These are phyloP conservation scores for Horisme vitalbata DNA, from an alignment of 2,888 invertebrate species.

Conservation along the genomic window DNA sequence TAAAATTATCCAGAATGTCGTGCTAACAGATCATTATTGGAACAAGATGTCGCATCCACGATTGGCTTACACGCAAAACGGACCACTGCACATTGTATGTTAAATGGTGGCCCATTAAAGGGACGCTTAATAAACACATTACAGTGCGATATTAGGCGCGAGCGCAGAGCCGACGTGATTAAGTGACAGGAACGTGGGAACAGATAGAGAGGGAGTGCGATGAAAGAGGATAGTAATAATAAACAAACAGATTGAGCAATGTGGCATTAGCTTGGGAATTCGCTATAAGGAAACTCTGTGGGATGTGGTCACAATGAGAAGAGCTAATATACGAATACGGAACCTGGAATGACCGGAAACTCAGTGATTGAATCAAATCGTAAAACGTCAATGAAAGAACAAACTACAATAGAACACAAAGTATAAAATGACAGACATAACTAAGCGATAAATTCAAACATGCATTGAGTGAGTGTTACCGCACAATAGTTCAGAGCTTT, in stretches of 20 bases:
- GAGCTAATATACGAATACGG: slow-evolving; percentile 22
- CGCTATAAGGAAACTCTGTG: slow-evolving; percentile 30
- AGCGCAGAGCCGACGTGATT: slow-evolving; percentile 69
- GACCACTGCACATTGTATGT: slow-evolving; percentile 72
- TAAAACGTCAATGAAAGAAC: slow-evolving; percentile 56
- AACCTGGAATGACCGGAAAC: slow-evolving; percentile 36
- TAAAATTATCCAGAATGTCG: slow-evolving; percentile 37
- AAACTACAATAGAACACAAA: slow-evolving; percentile 48
- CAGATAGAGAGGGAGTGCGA: slow-evolving; percentile 57
- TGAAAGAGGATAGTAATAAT: slow-evolving; percentile 53
- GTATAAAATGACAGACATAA: slow-evolving; percentile 62
- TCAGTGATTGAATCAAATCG: slow-evolving; percentile 50
- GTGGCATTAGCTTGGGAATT: slow-evolving; percentile 32
- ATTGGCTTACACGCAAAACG: slow-evolving; percentile 62
- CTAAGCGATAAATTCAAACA: slow-evolving; percentile 59
- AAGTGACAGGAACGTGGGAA: slow-evolving; percentile 77
- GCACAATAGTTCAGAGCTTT: slow-evolving; percentile 62
- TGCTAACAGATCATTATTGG: slow-evolving; percentile 47
- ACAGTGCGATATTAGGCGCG: slow-evolving; percentile 75
- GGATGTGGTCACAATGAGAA: slow-evolving; percentile 26
- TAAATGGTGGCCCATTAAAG: slow-evolving; percentile 75
- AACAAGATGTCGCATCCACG: slow-evolving; percentile 56
- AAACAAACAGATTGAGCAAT: slow-evolving; percentile 43
- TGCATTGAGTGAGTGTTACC: slow-evolving; percentile 52
- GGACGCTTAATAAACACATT: slow-evolving; percentile 80